Evolutionary conservation across 2,113 vertebrate species (phyloP).

Genomic region (Oenanthe oenanthe): DNA sequence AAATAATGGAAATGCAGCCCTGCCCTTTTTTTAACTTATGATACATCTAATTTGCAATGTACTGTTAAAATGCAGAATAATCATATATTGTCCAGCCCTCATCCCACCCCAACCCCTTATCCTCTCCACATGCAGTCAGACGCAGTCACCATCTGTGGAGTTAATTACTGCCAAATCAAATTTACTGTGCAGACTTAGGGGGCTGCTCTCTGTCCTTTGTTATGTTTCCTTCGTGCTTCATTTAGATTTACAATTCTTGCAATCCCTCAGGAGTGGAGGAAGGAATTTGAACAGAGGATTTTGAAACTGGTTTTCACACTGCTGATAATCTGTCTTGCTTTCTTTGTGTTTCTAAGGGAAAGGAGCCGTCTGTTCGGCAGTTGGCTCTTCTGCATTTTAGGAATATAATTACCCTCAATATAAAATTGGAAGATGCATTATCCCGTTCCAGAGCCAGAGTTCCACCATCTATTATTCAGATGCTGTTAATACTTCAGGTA

Average conservation of each 20-base stretch:
- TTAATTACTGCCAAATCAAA: neutral
- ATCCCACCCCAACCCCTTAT: neutral
- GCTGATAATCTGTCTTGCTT: neutral
- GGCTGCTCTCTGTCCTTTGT: neutral
- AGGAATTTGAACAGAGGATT: neutral
- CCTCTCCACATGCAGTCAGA: neutral
- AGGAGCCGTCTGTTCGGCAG: constrained; percentile 88
- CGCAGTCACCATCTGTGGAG: neutral
- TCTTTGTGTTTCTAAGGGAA: constrained; percentile 73
- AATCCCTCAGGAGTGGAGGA: neutral
- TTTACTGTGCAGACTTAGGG: neutral
- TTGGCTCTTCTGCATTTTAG: constrained; percentile 92
- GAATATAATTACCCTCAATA: constrained; percentile 90
- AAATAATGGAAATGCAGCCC: neutral
- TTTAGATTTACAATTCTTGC: neutral
- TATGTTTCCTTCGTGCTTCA: neutral
- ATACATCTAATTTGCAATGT: neutral
- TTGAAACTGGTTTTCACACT: neutral
- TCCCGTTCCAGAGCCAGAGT: constrained; percentile 86
- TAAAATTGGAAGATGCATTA: constrained; percentile 90
- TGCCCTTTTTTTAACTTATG: neutral
- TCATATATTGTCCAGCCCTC: neutral
- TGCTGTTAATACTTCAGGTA: constrained; percentile 95
- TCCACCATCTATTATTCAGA: constrained; percentile 92
- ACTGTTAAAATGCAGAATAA: neutral